Evolutionary conservation across 2,888 invertebrate species (phyloP), one percentile per base, ranked within the genome.

Genomic region (Hetaerina titia): DNA sequence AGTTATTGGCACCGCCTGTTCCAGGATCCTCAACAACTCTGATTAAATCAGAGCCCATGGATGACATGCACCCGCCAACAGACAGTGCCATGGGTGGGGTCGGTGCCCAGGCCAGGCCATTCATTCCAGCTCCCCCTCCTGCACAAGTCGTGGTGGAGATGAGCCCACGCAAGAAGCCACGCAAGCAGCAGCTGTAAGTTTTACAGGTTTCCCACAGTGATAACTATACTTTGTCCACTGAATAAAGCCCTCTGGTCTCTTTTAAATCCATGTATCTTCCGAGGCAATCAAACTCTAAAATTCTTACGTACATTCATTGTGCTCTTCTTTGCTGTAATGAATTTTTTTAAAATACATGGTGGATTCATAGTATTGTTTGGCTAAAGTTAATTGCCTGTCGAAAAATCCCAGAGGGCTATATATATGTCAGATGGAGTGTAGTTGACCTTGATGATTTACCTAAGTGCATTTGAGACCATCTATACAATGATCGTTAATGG

Each of bases 111-210:
- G 89, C 95, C 31, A 95, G 94, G 57, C 31, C 89, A 58, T 94
- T 95, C 25, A 95, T 95, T 64, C 94, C 95, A 13, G 90, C 60
- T 22, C 63, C 74, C 22, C 97, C 98, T 11, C 97, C 97, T 2
- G 31, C 69, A 17, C 92, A 92, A 60, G 92, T 92, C 19, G 92
- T 92, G 19, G 96, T 97, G 89, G 97, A 97, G 96, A 98, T 98
- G 96, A 98, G 98, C 95, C 99, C 99, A 0, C 97, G 99, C 95
- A 99, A 99, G 97, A 99, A 99, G 96, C 98, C 99, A 0, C 97
- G 99, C 95, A 99, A 99, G 96, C 99, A 98, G 96, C 98, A 98
- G 97, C 97, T 98, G 98, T 99, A 97, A 97, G 98, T 97, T 31
- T 94, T 31, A n/a, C 2, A 31, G 92, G 31, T 19, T 56, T 11